Conservation (phyloP, 2,797 vertebrate genomes). For the Danionella dracula region DNA sequence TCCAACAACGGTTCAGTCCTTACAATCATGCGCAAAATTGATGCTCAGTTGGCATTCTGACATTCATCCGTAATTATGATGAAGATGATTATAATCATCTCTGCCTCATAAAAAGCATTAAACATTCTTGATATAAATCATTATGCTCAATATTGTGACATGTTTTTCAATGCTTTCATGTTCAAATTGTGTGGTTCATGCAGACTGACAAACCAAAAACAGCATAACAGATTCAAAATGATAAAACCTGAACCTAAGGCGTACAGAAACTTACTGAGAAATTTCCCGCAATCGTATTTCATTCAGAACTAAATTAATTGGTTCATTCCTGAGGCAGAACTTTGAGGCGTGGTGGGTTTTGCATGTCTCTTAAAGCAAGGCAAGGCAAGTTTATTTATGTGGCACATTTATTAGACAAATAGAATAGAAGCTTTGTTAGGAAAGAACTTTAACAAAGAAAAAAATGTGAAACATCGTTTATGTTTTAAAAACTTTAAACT, state of each 20-base stretch:
- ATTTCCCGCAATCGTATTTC: conserved; percentile 53
- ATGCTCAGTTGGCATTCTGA: conserved; percentile 25
- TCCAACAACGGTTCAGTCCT: not conserved
- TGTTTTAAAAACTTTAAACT: no score
- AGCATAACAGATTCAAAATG: conserved; percentile 38
- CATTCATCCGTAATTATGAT: conserved; percentile 34
- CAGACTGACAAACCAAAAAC: conserved; percentile 5
- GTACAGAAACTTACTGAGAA: conserved; percentile 47
- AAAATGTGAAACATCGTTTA: no score
- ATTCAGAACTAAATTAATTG: conserved; percentile 59
- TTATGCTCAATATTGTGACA: conserved; percentile 32
- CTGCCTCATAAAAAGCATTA: conserved; percentile 54
- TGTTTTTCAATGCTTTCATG: conserved; percentile 42
- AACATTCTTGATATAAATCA: conserved; percentile 43
- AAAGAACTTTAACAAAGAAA: no score
- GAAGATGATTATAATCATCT: conserved; percentile 49
- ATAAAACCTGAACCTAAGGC: conserved; percentile 52
- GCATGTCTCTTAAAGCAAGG: not conserved
- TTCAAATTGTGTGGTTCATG: conserved; percentile 37
- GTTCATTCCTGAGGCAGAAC: conserved; percentile 53
- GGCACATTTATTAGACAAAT: no score
- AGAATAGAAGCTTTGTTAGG: no score
- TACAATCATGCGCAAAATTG: conserved; percentile 43
- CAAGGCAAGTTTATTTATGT: no score
- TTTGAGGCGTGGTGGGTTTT: conserved; percentile 45